Conservation (phyloP, 2,888 invertebrate genomes). For the Meteorus cinctellus region DNA sequence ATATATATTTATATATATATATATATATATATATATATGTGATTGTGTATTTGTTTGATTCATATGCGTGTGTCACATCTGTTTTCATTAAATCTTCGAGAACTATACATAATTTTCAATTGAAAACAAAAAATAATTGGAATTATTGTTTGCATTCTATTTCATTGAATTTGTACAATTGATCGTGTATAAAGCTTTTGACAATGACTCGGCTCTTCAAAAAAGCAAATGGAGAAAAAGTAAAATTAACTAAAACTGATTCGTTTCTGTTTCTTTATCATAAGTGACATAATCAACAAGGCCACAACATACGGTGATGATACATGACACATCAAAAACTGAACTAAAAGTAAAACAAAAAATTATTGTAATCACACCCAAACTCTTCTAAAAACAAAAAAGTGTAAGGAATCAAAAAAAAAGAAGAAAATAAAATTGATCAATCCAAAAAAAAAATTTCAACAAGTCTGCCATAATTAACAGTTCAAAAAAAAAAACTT, state of each 20-base stretch:
- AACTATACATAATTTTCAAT: neutral
- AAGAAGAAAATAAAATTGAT: slow-evolving; percentile 16
- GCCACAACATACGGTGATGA: neutral
- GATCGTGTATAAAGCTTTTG: slow-evolving; percentile 8
- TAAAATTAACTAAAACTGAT: slow-evolving; percentile 8
- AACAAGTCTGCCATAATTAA: slow-evolving; percentile 20
- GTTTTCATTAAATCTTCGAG: neutral
- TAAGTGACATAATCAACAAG: neutral
- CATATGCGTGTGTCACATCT: neutral
- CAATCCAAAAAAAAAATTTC: slow-evolving; percentile 14
- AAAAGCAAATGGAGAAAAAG: neutral
- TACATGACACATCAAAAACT: neutral
- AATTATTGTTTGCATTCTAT: neutral
- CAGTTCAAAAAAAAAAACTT: slow-evolving; percentile 5
- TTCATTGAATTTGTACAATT: slow-evolving; percentile 1
- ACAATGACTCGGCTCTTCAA: slow-evolving; percentile 10
- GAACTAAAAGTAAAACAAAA: neutral
- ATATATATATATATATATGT: neutral
- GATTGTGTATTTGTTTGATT: neutral
- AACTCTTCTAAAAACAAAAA: slow-evolving; percentile 22
- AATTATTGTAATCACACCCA: neutral
- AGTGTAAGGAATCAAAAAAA: slow-evolving; percentile 10
- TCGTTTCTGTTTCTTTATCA: neutral
- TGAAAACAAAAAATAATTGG: neutral
- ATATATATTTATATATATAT: neutral